phyloP scores from a whole-genome alignment of 2,113 vertebrate species.

The Bucco capensis region DNA sequence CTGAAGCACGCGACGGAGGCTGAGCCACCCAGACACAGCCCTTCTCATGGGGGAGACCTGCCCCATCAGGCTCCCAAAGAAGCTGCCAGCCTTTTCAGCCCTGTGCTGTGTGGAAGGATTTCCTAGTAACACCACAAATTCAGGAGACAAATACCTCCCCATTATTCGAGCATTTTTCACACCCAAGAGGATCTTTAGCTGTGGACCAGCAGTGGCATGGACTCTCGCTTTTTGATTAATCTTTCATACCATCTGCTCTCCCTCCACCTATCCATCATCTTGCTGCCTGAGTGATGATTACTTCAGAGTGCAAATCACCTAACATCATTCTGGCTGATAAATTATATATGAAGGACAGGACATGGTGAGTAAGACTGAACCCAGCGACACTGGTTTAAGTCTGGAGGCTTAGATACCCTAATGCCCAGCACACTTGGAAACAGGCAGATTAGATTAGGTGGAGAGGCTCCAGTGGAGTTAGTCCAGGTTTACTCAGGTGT shows the following conservation, averaged over 20 bases:
- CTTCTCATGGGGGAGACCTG: neutral
- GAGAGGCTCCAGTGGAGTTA: neutral
- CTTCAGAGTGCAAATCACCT: constrained; percentile 59
- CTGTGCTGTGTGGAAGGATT: neutral
- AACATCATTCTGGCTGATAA: constrained; percentile 56
- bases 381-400: neutral
- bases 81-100: neutral
- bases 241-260: constrained; percentile 59
- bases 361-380: constrained; percentile 8
- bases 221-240: constrained; percentile 48
- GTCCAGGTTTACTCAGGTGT: constrained; percentile 48
- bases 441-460: neutral
- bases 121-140: constrained; percentile 30
- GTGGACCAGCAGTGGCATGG: neutral
- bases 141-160: constrained; percentile 44
- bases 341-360: constrained; percentile 54
- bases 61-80: neutral
- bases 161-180: constrained; percentile 58
- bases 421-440: neutral
- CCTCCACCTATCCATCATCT: constrained; percentile 52
- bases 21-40: fast-evolving
- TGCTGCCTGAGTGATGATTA: constrained; percentile 52
- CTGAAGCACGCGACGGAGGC: fast-evolving
- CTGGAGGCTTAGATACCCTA: neutral
- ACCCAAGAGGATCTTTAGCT: constrained; percentile 50